phyloP scores from a whole-genome alignment of 2,888 invertebrate species.

The Trilocha varians region DNA sequence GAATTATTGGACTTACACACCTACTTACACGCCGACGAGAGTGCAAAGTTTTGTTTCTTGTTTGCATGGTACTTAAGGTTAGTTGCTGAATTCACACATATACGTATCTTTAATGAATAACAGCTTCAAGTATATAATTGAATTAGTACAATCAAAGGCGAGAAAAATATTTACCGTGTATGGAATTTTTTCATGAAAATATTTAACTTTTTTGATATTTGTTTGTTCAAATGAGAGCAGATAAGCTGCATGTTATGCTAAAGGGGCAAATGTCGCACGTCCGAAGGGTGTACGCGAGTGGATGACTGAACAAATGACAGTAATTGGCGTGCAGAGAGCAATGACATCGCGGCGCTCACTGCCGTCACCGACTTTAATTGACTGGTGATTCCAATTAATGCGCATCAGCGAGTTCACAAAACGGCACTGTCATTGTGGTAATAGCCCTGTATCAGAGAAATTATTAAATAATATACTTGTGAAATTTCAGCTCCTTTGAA shows the following conservation, averaged over 20 bases:
- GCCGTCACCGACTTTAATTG: slow-evolving; percentile 54
- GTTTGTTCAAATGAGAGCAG: not conserved
- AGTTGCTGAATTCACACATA: not conserved
- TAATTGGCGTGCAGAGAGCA: slow-evolving; percentile 50
- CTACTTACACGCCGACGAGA: slow-evolving; percentile 53
- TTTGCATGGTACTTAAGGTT: slow-evolving; percentile 42
- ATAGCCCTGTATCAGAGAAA: slow-evolving; percentile 35
- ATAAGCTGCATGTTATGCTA: slow-evolving; percentile 6
- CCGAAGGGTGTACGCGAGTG: slow-evolving; percentile 26
- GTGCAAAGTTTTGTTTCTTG: slow-evolving; percentile 62
- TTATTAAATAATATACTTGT: slow-evolving; percentile 29
- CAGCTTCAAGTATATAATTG: too few species aligned
- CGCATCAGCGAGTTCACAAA: slow-evolving; percentile 51
- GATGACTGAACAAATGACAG: slow-evolving; percentile 48
- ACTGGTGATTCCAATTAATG: slow-evolving; percentile 63
- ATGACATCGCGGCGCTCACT: slow-evolving; percentile 34
- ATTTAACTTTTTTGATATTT: not conserved
- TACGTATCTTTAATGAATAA: not conserved
- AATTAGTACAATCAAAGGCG: too few species aligned
- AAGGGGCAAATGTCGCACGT: slow-evolving; percentile 16
- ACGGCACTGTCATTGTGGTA: slow-evolving; percentile 44
- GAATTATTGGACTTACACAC: slow-evolving; percentile 63
- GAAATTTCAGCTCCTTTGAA: slow-evolving; percentile 58
- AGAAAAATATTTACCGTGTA: too few species aligned
- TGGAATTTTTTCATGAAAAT: too few species aligned